A percentile compares a stretch with the other conserved stretches of the same genome.
Conservation (phyloP, 2,888 invertebrate species). For the Sphaerophoria rueppellii region DNA sequence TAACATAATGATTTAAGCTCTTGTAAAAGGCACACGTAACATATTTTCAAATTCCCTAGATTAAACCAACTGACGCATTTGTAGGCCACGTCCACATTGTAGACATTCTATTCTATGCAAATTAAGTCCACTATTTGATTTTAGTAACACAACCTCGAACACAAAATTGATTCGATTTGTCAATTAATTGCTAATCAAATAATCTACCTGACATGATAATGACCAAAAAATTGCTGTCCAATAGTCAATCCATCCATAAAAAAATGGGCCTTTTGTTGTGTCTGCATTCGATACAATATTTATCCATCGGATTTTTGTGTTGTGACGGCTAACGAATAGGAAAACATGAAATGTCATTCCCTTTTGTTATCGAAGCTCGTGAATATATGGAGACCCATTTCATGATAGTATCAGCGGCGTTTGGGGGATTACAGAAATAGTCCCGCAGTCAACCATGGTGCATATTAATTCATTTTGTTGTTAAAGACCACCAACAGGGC, state of each 20-base stretch:
- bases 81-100: no score
- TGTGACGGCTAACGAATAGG: slow-evolving; percentile 7
- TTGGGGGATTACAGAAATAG: slow-evolving; percentile 41
- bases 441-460: slow-evolving; percentile 52
- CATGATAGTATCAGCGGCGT: neutral
- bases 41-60: no score
- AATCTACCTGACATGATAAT: slow-evolving; percentile 56
- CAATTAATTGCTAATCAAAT: slow-evolving; percentile 71
- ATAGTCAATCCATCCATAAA: slow-evolving; percentile 17
- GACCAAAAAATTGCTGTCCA: slow-evolving; percentile 43
- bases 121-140: slow-evolving; percentile 30
- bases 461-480: slow-evolving; percentile 36
- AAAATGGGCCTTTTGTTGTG: slow-evolving; percentile 15
- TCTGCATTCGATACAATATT: slow-evolving; percentile 32
- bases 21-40: no score
- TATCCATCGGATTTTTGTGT: slow-evolving; percentile 47
- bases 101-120: neutral
- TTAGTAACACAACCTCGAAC: neutral
- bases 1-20: no score
- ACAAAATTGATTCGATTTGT: slow-evolving; percentile 27
- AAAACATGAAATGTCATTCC: slow-evolving; percentile 34
- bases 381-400: neutral
- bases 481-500: slow-evolving; percentile 36
- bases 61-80: no score
- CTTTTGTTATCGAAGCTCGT: neutral